Percentiles rank a stretch among this genome's conserved stretches.
phyloP scores from a whole-genome alignment of 2,888 invertebrate genomes.

The Sturmia bella region DNA sequence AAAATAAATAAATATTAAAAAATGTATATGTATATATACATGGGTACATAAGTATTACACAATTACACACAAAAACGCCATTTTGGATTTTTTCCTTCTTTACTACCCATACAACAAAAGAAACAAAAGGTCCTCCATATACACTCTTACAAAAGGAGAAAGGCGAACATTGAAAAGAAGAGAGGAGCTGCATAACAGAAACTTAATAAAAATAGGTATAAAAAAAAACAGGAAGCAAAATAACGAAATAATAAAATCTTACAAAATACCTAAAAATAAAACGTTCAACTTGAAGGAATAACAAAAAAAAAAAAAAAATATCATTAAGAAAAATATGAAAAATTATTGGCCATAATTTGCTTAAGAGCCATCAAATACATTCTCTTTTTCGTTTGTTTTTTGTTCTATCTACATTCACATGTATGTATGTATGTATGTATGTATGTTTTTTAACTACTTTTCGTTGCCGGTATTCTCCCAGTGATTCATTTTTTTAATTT shows the following conservation, averaged over 20 bases:
- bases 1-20: constrained; percentile 14
- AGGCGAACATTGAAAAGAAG: constrained; percentile 42
- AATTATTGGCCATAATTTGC: constrained; percentile 38
- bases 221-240: constrained; percentile 33
- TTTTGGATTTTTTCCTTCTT: constrained; percentile 73
- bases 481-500: too few species aligned
- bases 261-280: constrained; percentile 35
- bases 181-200: constrained; percentile 58
- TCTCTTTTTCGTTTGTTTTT: background rate
- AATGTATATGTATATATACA: background rate
- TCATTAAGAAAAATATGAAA: constrained; percentile 25
- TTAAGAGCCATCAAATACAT: constrained; percentile 11
- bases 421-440: too few species aligned
- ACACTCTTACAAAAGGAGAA: constrained; percentile 39
- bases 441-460: background rate
- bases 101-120: constrained; percentile 67
- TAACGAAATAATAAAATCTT: constrained; percentile 33
- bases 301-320: constrained; percentile 11
- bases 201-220: constrained; percentile 57
- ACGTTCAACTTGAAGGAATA: background rate
- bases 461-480: background rate
- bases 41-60: constrained; percentile 73
- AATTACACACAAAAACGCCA: constrained; percentile 77
- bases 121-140: constrained; percentile 65
- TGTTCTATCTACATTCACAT: constrained; percentile 15